phyloP scores from a whole-genome alignment of 2,888 invertebrate species.

The Plagodis pulveraria region DNA sequence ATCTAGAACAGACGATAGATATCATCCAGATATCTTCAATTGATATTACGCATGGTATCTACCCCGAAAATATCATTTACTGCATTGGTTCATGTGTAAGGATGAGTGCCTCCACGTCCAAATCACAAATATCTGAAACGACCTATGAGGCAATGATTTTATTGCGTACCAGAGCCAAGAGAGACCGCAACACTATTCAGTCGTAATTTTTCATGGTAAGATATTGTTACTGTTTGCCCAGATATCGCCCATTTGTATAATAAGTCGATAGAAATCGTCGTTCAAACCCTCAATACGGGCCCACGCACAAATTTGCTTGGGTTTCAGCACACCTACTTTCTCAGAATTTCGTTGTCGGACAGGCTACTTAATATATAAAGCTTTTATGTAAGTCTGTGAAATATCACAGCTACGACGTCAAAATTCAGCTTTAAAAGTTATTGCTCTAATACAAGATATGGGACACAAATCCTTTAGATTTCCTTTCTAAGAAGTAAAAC shows the following conservation, averaged over 20 bases:
- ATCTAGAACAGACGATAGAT: constrained; percentile 13
- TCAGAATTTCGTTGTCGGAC: constrained; percentile 39
- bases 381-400: constrained; percentile 41
- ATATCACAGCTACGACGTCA: constrained; percentile 36
- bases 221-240: constrained; percentile 68
- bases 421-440: constrained; percentile 37
- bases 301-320: constrained; percentile 59
- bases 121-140: constrained; percentile 59
- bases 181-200: constrained; percentile 62
- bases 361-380: constrained; percentile 44
- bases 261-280: constrained; percentile 75
- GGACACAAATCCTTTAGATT: constrained; percentile 55
- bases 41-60: constrained; percentile 8
- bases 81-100: constrained; percentile 55
- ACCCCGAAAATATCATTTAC: constrained; percentile 15
- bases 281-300: constrained; percentile 61
- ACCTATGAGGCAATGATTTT: constrained; percentile 63
- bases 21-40: constrained; percentile 11
- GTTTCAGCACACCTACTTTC: constrained; percentile 46
- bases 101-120: constrained; percentile 41
- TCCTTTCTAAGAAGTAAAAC: constrained; percentile 63
- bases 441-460: constrained; percentile 48
- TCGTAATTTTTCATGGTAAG: constrained; percentile 72
- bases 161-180: constrained; percentile 66
- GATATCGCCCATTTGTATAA: constrained; percentile 78